Base-by-base conservation (phyloP, 2,888 invertebrate species). In the Acanthacorydalis orientalis region DNA sequence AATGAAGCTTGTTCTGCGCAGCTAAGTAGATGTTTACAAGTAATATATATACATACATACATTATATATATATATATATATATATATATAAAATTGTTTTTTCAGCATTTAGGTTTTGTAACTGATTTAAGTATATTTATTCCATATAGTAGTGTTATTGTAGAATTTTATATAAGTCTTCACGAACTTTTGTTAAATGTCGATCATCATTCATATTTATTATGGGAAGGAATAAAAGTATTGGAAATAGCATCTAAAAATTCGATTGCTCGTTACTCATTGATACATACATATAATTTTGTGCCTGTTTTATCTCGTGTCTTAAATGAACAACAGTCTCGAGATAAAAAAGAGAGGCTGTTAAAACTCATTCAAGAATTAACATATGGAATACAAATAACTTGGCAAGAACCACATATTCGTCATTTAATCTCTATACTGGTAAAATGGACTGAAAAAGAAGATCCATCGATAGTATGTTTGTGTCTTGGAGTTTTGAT, bases 321-420 rank as follows among this genome's bases (percentile, higher is more conserved):
- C 32, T 61, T 83, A 41, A 70, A 74, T 37, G 73, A 78, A 56
- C 62, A 76, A 48, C 66, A 79, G 52, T 74, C 74, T 32, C 68
- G 68, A 54, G 79, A 80, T 43, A 82, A 80, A 57, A 77, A 75
- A 64, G 68, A 77, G 33, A 69, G 72, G 56, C 64, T 80, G 2
- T 63, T 83, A 1, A 68, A 72, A 53, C 68, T 83, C 34, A 75
- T 82, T 67, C 80, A 77, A 70, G 77, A 75, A 58, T 68, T 87
- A 49, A 82, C 85, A 0, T 84, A 83, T 55, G 85, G 85, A 31
- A 80, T 85, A 14, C 78, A 77, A 59, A 82, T 87, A 31, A 77
- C 75, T 7, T 86, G 85, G 84, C 83, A 84, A 60, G 83, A 86
- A 57, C 80, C 84, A 0, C 80, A 85, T 60, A 66, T 87, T 39